A percentile compares a stretch with the other conserved stretches of the same genome.
Conservation (phyloP, 2,113 vertebrate species). For the Forbesichthys papilliferus region DNA sequence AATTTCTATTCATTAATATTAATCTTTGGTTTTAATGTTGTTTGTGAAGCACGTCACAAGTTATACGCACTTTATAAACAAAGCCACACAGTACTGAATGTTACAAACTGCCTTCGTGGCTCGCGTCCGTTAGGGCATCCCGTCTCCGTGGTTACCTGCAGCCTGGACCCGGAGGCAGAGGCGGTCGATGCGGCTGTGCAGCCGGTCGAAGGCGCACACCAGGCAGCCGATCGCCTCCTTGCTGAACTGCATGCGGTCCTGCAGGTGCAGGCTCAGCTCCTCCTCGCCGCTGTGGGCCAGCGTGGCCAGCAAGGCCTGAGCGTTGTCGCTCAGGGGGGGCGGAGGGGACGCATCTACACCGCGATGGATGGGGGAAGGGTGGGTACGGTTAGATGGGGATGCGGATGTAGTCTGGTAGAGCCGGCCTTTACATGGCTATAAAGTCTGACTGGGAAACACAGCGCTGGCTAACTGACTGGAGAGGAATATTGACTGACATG, state of each 20-base stretch:
- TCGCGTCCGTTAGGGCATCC: too few species aligned
- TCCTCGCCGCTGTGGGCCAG: conserved; percentile 87
- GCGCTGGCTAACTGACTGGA: too few species aligned
- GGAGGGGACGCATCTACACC: conserved; percentile 54
- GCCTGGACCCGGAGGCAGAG: conserved; percentile 81
- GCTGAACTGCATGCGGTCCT: conserved; percentile 89
- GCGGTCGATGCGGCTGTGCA: conserved; percentile 81
- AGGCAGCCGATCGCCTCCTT: conserved; percentile 84
- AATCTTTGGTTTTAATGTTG: background rate
- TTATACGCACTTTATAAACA: too few species aligned
- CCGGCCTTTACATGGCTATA: too few species aligned
- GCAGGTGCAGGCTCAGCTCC: conserved; percentile 85
- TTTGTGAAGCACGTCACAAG: background rate
- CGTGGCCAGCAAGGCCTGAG: conserved; percentile 81
- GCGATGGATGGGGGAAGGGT: background rate
- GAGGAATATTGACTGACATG: too few species aligned
- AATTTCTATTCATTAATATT: background rate
- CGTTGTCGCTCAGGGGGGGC: conserved; percentile 78
- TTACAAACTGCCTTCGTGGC: too few species aligned
- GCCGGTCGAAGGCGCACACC: conserved; percentile 83
- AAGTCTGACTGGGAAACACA: too few species aligned
- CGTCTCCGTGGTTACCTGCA: conserved; percentile 69
- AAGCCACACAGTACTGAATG: too few species aligned
- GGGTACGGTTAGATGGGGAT: background rate
- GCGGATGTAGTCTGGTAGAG: too few species aligned